Evolutionary conservation across 2,888 invertebrate genomes (phyloP).

Genomic region (Idaea biselata): DNA sequence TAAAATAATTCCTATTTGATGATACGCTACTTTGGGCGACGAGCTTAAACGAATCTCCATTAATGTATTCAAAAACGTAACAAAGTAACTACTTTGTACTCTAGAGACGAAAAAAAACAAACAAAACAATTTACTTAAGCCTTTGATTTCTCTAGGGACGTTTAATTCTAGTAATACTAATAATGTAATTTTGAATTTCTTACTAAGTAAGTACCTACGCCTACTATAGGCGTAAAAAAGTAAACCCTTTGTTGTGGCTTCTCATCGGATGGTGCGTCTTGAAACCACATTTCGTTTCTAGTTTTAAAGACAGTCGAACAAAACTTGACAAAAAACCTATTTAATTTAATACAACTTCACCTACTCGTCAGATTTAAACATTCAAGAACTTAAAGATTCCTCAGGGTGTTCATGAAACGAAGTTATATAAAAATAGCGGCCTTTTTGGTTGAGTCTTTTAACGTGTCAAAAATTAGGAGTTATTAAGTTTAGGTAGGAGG

Average conservation of each 20-base stretch:
- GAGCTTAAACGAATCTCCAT: background rate
- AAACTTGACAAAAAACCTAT: too few species aligned
- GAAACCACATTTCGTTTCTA: too few species aligned
- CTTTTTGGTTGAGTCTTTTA: background rate
- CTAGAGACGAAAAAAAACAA: slow-evolving; percentile 18
- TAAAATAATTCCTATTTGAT: background rate
- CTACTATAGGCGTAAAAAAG: too few species aligned
- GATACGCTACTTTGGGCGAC: background rate
- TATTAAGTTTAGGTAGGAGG: background rate
- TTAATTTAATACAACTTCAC: too few species aligned
- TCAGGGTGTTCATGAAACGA: background rate
- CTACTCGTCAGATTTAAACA: too few species aligned
- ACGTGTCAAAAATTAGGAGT: background rate
- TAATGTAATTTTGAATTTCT: slow-evolving; percentile 16
- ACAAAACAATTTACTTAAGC: slow-evolving; percentile 26
- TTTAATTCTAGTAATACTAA: slow-evolving; percentile 22
- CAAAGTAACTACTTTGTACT: slow-evolving; percentile 17
- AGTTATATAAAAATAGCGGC: too few species aligned
- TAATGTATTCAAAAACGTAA: background rate
- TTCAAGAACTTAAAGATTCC: slow-evolving; percentile 5
- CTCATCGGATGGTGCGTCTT: too few species aligned
- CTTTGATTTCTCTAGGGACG: slow-evolving; percentile 25
- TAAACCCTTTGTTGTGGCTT: slow-evolving; percentile 4
- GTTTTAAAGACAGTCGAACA: too few species aligned
- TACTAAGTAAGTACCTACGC: slow-evolving; percentile 13